Evolutionary conservation across 2,888 invertebrate genomes (phyloP).

Genomic region (Palloptera scutellata): DNA sequence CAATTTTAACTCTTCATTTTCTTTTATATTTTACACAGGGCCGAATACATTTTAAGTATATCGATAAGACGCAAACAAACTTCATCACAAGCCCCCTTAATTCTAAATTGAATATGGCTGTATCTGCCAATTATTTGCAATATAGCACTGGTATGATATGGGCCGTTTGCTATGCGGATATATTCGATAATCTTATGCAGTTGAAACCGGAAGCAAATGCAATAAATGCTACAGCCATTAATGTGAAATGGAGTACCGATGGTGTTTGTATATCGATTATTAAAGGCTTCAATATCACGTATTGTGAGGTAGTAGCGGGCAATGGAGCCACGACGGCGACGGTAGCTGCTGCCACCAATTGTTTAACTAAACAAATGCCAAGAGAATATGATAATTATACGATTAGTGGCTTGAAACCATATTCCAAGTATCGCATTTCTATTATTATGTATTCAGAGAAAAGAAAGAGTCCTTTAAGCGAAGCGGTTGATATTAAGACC

Average conservation of each 20-base stretch:
- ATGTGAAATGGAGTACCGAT: slow-evolving; percentile 77
- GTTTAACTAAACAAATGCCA: too few relatives aligned
- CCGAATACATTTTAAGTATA: slow-evolving; percentile 68
- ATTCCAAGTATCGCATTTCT: slow-evolving; percentile 76
- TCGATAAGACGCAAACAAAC: slow-evolving; percentile 54
- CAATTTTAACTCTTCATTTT: background rate
- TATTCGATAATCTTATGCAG: slow-evolving; percentile 44
- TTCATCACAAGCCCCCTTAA: slow-evolving; percentile 64
- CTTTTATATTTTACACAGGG: slow-evolving; percentile 62
- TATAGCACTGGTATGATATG: slow-evolving; percentile 83
- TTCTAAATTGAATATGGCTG: slow-evolving; percentile 73
- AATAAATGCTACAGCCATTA: slow-evolving; percentile 62
- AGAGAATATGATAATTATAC: slow-evolving; percentile 44
- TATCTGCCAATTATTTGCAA: slow-evolving; percentile 74
- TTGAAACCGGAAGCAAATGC: slow-evolving; percentile 40
- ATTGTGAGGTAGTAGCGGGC: slow-evolving; percentile 69
- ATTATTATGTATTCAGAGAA: slow-evolving; percentile 70
- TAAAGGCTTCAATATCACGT: slow-evolving; percentile 76
- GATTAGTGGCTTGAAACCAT: slow-evolving; percentile 73
- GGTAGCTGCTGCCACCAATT: too few relatives aligned
- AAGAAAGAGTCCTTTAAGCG: slow-evolving; percentile 68
- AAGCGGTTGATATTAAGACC: slow-evolving; percentile 70
- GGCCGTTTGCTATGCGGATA: slow-evolving; percentile 70
- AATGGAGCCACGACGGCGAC: background rate
- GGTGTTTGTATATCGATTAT: slow-evolving; percentile 77